Conservation (phyloP, 1,140 invertebrate genomes). For the Heliconius eleuchia region DNA sequence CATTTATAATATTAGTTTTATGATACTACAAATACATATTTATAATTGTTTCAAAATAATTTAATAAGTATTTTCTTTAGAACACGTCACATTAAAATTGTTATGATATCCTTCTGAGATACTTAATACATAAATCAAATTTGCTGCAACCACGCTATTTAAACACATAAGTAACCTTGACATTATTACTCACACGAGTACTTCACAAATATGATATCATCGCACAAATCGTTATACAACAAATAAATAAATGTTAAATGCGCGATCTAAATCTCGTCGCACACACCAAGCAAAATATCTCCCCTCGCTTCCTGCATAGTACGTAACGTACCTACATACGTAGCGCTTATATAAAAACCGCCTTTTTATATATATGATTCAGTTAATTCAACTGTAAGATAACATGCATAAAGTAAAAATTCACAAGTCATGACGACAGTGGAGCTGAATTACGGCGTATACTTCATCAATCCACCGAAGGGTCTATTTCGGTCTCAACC, state of each 20-base stretch:
- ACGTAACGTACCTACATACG: slow-evolving; percentile 53
- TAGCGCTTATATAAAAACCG: slow-evolving; percentile 42
- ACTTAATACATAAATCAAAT: neutral
- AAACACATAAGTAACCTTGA: neutral
- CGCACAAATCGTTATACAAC: slow-evolving; percentile 27
- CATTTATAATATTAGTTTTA: no score
- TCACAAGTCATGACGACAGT: slow-evolving; percentile 37
- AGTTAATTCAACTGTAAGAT: slow-evolving; percentile 32
- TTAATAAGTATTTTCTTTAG: no score
- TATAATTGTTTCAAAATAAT: no score
- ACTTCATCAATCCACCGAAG: slow-evolving; percentile 61
- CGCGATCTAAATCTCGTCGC: slow-evolving; percentile 62
- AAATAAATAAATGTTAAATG: slow-evolving; percentile 56
- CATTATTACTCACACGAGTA: slow-evolving; percentile 3
- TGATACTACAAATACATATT: no score
- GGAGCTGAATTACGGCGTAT: slow-evolving; percentile 36
- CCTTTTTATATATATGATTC: slow-evolving; percentile 25
- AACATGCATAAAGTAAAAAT: slow-evolving; percentile 46
- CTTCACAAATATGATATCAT: slow-evolving; percentile 14
- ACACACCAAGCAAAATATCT: slow-evolving; percentile 58
- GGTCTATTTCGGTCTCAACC: slow-evolving; percentile 68
- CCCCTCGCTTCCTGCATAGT: slow-evolving; percentile 70
- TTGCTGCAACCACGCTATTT: neutral
- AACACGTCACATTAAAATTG: no score
- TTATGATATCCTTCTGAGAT: no score